A percentile compares a stretch with the other conserved stretches of the same genome.
These are phyloP conservation scores for Xenopus laevis DNA, from an alignment of 2,113 vertebrate species.

Conservation along the genomic window DNA sequence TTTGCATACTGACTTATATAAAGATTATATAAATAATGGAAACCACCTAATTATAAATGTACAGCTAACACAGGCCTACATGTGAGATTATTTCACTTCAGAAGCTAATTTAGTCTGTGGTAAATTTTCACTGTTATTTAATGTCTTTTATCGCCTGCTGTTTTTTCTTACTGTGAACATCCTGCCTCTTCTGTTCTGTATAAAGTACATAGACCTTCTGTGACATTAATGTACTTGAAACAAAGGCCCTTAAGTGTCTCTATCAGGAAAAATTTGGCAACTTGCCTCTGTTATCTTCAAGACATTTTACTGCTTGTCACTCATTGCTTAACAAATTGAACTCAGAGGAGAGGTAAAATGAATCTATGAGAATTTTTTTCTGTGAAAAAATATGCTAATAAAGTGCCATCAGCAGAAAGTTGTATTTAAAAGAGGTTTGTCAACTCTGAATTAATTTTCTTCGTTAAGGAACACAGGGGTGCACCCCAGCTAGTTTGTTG, in stretches of 20 bases:
- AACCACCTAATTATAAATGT: conserved; percentile 76
- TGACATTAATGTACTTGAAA: conserved; percentile 78
- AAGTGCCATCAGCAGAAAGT: conserved; percentile 79
- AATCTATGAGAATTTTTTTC: conserved; percentile 72
- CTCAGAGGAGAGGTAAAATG: conserved; percentile 75
- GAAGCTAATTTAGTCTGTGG: conserved; percentile 76
- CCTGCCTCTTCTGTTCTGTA: conserved; percentile 71
- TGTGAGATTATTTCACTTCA: conserved; percentile 72
- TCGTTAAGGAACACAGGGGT: conserved; percentile 75
- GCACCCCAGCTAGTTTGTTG: conserved; percentile 66
- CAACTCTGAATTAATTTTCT: conserved; percentile 87
- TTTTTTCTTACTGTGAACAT: conserved; percentile 80
- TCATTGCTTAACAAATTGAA: conserved; percentile 79
- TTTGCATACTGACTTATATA: conserved; percentile 67
- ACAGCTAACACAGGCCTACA: conserved; percentile 74
- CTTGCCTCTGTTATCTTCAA: conserved; percentile 76
- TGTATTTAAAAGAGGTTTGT: conserved; percentile 83
- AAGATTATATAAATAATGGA: conserved; percentile 62
- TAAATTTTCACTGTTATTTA: conserved; percentile 81
- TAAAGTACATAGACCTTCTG: conserved; percentile 77
- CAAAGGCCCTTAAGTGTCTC: conserved; percentile 77
- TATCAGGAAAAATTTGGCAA: conserved; percentile 72
- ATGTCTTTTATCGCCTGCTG: conserved; percentile 84
- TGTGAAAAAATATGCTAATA: conserved; percentile 85
- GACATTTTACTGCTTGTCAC: conserved; percentile 80